phyloP scores from a whole-genome alignment of 2,797 vertebrate species.

The Bradypus variegatus region DNA sequence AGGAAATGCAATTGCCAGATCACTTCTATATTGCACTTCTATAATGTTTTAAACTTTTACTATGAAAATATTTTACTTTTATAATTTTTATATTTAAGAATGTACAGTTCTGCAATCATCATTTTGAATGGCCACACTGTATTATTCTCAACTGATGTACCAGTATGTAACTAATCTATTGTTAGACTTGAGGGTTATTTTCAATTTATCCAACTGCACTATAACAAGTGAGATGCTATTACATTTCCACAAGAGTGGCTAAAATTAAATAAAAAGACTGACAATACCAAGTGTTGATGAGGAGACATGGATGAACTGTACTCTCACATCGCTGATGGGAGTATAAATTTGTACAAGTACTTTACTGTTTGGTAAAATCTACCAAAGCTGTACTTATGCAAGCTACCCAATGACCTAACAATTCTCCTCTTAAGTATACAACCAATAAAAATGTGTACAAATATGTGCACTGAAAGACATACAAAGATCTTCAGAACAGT shows the following conservation, averaged over 20 bases:
- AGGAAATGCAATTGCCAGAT: neutral
- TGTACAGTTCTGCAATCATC: neutral
- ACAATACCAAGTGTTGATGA: neutral
- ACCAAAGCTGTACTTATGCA: neutral
- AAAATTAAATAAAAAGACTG: neutral
- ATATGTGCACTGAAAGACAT: neutral
- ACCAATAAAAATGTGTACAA: neutral
- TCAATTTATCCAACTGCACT: neutral
- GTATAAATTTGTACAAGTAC: no score
- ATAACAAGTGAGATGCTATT: neutral
- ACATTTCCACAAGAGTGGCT: neutral
- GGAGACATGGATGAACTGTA: neutral
- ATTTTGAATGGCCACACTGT: neutral
- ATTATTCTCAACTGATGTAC: neutral
- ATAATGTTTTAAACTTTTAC: neutral
- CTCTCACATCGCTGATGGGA: rapidly evolving
- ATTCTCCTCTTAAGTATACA: neutral
- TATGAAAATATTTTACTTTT: neutral
- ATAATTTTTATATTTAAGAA: neutral
- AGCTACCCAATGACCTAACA: neutral
- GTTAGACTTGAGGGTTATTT: neutral
- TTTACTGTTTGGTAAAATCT: neutral
- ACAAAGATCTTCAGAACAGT: neutral
- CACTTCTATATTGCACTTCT: neutral
- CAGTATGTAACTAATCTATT: neutral